A percentile compares a stretch with the other conserved stretches of the same genome.
Evolutionary conservation across 2,797 vertebrate species (phyloP).

Genomic region (Gastrophryne carolinensis): DNA sequence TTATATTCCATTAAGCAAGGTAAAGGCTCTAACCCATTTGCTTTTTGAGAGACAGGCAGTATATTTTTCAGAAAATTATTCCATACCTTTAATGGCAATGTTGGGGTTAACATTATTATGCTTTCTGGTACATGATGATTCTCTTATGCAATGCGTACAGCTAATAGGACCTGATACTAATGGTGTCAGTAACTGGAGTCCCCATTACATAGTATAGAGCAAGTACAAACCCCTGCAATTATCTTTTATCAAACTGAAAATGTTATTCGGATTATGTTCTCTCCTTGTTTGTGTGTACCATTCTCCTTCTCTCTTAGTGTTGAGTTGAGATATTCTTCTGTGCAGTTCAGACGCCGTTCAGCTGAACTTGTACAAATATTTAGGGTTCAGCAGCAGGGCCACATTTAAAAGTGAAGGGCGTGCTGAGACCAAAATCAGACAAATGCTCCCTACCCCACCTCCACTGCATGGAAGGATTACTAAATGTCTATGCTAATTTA

Average conservation of each 20-base stretch:
- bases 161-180: neutral
- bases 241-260: neutral
- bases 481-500: no score
- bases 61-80: neutral
- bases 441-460: no score
- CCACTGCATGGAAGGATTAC: no score
- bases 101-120: neutral
- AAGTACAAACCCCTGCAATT: neutral
- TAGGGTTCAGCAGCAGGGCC: no score
- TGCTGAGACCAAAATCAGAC: no score
- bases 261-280: neutral
- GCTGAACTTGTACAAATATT: no score
- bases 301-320: no score
- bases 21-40: slow-evolving; percentile 13
- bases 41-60: neutral
- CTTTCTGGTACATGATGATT: neutral
- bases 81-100: neutral
- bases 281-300: neutral
- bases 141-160: neutral
- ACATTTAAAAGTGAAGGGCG: no score
- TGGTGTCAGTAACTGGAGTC: neutral
- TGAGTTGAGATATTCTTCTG: no score
- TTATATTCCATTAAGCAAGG: slow-evolving; percentile 12
- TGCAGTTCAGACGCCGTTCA: no score
- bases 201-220: neutral